Evolutionary conservation across 2,888 invertebrate genomes (phyloP).

Genomic region (Brachyptera putata): DNA sequence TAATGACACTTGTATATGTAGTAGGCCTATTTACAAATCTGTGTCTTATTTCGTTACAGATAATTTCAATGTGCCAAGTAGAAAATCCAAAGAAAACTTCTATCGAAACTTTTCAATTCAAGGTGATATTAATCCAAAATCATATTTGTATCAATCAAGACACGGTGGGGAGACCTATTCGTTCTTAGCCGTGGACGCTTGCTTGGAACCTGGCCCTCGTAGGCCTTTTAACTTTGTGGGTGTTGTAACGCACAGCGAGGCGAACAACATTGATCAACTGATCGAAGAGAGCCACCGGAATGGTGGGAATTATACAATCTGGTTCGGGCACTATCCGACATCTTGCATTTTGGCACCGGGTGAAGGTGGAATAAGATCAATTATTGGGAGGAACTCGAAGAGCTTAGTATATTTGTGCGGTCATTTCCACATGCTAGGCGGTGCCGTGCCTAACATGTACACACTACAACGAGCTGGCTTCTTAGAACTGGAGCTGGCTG

Average conservation of each 20-base stretch:
- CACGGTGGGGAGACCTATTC: slow-evolving; percentile 61
- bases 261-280: slow-evolving; percentile 36
- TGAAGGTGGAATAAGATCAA: slow-evolving; percentile 48
- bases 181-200: slow-evolving; percentile 85
- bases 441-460: slow-evolving; percentile 78
- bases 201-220: slow-evolving; percentile 78
- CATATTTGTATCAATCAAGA: slow-evolving; percentile 64
- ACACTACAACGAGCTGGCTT: slow-evolving; percentile 76
- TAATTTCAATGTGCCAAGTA: slow-evolving; percentile 76
- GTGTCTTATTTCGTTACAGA: slow-evolving; percentile 56
- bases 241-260: slow-evolving; percentile 56
- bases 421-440: slow-evolving; percentile 81
- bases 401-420: slow-evolving; percentile 82
- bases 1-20: too few species aligned
- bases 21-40: too few species aligned
- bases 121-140: slow-evolving; percentile 62
- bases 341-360: slow-evolving; percentile 69
- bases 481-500: slow-evolving; percentile 83
- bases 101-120: slow-evolving; percentile 76
- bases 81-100: slow-evolving; percentile 66
- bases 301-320: slow-evolving; percentile 58
- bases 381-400: slow-evolving; percentile 56
- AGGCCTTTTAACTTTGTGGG: slow-evolving; percentile 91
- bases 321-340: slow-evolving; percentile 91
- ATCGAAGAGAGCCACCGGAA: slow-evolving; percentile 21